A percentile compares a stretch with the other conserved stretches of the same genome.
phyloP scores from a whole-genome alignment of 2,888 invertebrate genomes.

The Minunthozetes semirufus region DNA sequence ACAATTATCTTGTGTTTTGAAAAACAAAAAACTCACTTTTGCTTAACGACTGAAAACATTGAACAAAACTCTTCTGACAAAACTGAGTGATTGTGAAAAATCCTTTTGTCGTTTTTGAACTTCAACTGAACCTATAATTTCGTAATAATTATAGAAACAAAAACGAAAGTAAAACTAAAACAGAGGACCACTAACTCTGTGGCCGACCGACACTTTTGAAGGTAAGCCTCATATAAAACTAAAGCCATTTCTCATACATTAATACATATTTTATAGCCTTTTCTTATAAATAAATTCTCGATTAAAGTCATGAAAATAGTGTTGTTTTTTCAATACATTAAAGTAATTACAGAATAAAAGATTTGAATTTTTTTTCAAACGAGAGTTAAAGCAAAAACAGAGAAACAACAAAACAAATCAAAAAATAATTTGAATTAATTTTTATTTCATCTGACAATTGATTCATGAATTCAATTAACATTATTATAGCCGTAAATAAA shows the following conservation, averaged over 20 bases:
- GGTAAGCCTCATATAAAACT: background rate
- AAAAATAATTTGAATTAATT: too few relatives aligned
- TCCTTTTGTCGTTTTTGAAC: background rate
- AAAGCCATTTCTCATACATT: background rate
- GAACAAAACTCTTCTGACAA: too few relatives aligned
- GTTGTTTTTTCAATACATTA: too few relatives aligned
- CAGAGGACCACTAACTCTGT: background rate
- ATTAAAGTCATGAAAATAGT: background rate
- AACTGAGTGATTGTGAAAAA: background rate
- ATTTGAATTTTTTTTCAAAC: too few relatives aligned
- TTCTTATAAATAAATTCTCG: conserved; percentile 3
- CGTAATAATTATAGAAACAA: background rate
- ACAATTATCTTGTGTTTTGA: background rate
- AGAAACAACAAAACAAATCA: too few relatives aligned
- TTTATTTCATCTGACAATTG: too few relatives aligned
- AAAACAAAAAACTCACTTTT: background rate
- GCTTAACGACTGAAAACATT: too few relatives aligned
- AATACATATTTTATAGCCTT: background rate
- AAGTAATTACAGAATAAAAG: too few relatives aligned
- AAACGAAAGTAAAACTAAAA: background rate
- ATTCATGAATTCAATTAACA: too few relatives aligned
- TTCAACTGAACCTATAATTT: conserved; percentile 3
- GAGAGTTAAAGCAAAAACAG: too few relatives aligned
- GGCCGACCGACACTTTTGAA: background rate
- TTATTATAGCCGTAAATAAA: too few relatives aligned